Conservation (phyloP, 1,140 invertebrate species). For the Pseudomyrmex cubaensis region DNA sequence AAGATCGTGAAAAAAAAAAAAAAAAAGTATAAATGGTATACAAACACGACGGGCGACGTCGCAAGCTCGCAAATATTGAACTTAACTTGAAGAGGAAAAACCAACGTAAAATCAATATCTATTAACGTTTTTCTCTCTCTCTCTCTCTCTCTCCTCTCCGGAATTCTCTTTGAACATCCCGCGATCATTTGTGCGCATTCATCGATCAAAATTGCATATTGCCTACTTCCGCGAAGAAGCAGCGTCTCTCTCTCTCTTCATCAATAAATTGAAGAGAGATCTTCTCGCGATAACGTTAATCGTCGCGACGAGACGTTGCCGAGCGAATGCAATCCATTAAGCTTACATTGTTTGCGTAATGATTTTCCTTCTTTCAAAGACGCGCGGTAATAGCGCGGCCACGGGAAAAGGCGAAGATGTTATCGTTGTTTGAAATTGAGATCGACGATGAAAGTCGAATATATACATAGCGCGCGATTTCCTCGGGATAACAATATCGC, state of each 20-base stretch:
- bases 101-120: constrained; percentile 39
- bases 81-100: constrained; percentile 6
- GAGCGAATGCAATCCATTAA: constrained; percentile 64
- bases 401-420: neutral
- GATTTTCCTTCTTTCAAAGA: constrained; percentile 28
- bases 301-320: neutral
- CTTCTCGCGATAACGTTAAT: constrained; percentile 50
- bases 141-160: neutral
- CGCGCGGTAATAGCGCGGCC: neutral
- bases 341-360: constrained; percentile 50
- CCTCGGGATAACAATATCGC: neutral
- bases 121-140: constrained; percentile 7
- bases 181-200: constrained; percentile 8
- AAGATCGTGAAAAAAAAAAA: neutral
- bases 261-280: constrained; percentile 11
- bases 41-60: neutral
- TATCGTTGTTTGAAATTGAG: neutral
- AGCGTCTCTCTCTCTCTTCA: neutral
- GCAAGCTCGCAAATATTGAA: constrained; percentile 46
- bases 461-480: neutral
- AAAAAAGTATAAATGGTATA: constrained; percentile 1
- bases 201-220: constrained; percentile 47
- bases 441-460: constrained; percentile 19
- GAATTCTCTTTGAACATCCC: constrained; percentile 6
- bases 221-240: neutral